These are phyloP conservation scores for Gymnobelideus leadbeateri DNA, from an alignment of 2,113 vertebrate genomes.

Conservation along the genomic window DNA sequence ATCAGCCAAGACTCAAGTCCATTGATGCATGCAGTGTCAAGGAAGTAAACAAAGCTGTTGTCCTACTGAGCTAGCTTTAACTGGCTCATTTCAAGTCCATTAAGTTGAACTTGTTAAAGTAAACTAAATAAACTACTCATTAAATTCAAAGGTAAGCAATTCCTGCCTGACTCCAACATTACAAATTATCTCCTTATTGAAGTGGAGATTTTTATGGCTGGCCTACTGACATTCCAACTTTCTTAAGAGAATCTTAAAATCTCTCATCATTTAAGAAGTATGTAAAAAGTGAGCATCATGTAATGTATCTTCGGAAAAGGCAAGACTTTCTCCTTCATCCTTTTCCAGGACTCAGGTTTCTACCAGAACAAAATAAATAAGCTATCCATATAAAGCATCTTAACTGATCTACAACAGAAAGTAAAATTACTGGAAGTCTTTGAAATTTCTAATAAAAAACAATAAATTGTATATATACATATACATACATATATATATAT, in stretches of 20 bases:
- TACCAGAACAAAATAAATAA: constrained; percentile 9
- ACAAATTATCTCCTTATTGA: not conserved
- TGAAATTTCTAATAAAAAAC: constrained; percentile 47
- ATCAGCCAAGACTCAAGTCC: not conserved
- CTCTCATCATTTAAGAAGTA: constrained; percentile 27
- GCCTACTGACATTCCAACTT: not conserved
- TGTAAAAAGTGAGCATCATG: not conserved
- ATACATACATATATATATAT: not conserved
- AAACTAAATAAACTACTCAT: not conserved
- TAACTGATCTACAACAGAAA: constrained; percentile 57
- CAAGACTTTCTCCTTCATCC: constrained; percentile 33
- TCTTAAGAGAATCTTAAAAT: constrained; percentile 35
- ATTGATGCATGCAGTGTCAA: not conserved
- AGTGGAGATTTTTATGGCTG: not conserved
- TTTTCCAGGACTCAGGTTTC: constrained; percentile 30
- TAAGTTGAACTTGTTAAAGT: constrained; percentile 4
- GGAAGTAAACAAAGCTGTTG: constrained; percentile 9
- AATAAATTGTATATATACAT: not conserved
- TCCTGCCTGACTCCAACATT: not conserved
- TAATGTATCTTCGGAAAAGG: not conserved
- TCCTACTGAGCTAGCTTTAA: not conserved
- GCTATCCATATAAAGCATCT: constrained; percentile 43
- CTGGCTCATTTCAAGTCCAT: not conserved
- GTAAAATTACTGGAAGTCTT: constrained; percentile 38
- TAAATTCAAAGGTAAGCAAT: not conserved